Evolutionary conservation across 2,888 invertebrate species (phyloP).

Genomic region (Marasmarcha lunaedactyla): DNA sequence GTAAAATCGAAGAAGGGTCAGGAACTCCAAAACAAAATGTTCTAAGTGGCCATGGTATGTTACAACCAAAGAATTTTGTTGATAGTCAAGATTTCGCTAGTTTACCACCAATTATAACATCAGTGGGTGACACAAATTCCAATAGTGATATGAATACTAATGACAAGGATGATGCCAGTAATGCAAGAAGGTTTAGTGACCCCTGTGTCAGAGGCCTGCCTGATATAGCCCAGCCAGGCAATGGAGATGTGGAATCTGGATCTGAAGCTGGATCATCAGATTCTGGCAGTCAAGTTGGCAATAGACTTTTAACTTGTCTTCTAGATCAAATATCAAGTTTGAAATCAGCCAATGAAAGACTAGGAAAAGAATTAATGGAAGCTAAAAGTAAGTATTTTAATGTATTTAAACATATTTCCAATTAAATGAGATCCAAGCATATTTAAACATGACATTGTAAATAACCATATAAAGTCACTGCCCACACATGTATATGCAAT

Average conservation of each 20-base stretch:
- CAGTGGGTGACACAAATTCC: conserved; percentile 56
- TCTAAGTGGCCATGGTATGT: conserved; percentile 26
- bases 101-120: conserved; percentile 77
- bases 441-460: neutral
- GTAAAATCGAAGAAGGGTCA: conserved; percentile 38
- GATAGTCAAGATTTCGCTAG: conserved; percentile 73
- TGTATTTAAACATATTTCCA: conserved; percentile 12
- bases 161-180: conserved; percentile 66
- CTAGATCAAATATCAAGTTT: conserved; percentile 80
- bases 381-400: conserved; percentile 75
- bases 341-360: conserved; percentile 79
- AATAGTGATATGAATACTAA: conserved; percentile 53
- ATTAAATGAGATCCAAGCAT: no score
- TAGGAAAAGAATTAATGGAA: conserved; percentile 80
- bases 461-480: no score
- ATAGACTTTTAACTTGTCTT: conserved; percentile 72
- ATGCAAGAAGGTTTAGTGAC: conserved; percentile 74
- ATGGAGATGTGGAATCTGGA: conserved; percentile 61
- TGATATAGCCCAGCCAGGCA: conserved; percentile 45
- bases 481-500: neutral
- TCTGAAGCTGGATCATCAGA: conserved; percentile 67
- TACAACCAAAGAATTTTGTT: conserved; percentile 48
- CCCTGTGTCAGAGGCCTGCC: conserved; percentile 71
- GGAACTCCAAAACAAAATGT: conserved; percentile 24
- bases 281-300: conserved; percentile 67